Conservation (phyloP, 2,113 vertebrate genomes). For the Epinephelus moara region DNA sequence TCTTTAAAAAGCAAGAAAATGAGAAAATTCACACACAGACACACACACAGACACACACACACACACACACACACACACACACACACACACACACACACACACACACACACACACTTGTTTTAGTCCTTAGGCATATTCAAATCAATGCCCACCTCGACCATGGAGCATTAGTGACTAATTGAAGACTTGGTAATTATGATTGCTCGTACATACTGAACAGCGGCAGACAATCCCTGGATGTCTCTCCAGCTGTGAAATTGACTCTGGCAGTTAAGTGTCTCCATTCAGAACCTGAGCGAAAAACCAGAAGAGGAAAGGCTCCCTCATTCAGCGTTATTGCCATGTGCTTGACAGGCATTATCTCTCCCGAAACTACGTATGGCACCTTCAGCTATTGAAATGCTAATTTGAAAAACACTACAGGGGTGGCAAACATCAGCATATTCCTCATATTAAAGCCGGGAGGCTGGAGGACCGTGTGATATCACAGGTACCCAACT, state of each 20-base stretch:
- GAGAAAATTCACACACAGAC: background rate
- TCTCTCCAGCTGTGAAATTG: constrained; percentile 60
- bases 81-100: background rate
- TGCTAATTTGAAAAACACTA: constrained; percentile 68
- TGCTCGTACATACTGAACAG: constrained; percentile 70
- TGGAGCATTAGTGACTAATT: constrained; percentile 72
- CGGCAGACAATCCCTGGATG: constrained; percentile 50
- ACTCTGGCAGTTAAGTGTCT: constrained; percentile 48
- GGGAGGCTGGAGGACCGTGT: constrained; percentile 31
- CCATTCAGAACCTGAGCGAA: constrained; percentile 42
- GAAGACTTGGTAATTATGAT: constrained; percentile 73
- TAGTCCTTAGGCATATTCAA: constrained; percentile 51
- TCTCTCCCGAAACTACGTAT: constrained; percentile 60
- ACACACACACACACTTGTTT: background rate
- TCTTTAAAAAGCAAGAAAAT: background rate
- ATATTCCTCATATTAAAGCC: constrained; percentile 68
- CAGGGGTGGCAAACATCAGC: constrained; percentile 70
- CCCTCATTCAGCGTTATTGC: constrained; percentile 54
- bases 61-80: background rate
- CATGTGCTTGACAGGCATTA: constrained; percentile 71
- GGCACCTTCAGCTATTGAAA: constrained; percentile 73
- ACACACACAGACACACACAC: background rate
- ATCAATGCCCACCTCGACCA: constrained; percentile 38
- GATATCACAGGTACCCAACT: constrained; percentile 35
- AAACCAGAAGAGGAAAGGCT: constrained; percentile 32